phyloP scores from a whole-genome alignment of 2,797 vertebrate species.

The Malurus leucopterus region DNA sequence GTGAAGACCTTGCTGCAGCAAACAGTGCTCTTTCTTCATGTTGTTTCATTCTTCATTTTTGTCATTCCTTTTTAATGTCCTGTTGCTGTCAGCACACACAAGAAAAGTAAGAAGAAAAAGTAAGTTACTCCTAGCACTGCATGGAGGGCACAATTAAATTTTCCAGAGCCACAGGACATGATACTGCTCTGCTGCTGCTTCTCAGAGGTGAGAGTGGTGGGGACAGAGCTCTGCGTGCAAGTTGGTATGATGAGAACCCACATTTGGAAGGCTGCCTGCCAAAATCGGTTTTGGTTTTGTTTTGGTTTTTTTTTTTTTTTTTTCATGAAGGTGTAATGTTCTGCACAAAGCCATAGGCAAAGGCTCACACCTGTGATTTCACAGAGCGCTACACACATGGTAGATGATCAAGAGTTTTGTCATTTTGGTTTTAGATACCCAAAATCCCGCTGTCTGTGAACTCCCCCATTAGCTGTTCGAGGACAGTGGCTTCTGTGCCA shows the following conservation, averaged over 20 bases:
- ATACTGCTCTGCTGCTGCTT: not conserved
- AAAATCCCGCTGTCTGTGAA: fast-evolving
- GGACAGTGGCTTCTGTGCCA: not conserved
- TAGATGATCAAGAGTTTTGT: not conserved
- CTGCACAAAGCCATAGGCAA: not conserved
- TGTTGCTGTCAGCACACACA: not conserved
- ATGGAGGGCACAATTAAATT: not conserved
- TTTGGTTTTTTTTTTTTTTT: fast-evolving
- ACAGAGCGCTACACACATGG: not conserved
- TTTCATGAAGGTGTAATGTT: not conserved
- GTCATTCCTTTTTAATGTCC: not conserved
- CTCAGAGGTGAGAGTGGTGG: not conserved
- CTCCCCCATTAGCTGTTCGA: fast-evolving
- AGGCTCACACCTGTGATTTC: fast-evolving
- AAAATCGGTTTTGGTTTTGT: not conserved
- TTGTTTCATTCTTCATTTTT: not conserved
- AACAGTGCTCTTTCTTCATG: not conserved
- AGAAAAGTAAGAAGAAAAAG: not conserved
- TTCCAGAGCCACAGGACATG: not conserved
- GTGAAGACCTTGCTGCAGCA: not conserved
- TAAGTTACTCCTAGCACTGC: not conserved
- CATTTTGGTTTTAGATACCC: not conserved
- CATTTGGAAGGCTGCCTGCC: not conserved
- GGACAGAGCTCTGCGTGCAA: not conserved
- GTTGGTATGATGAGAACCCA: not conserved